Conservation (phyloP, 2,797 vertebrate species). For the Gymnothorax reevesii region DNA sequence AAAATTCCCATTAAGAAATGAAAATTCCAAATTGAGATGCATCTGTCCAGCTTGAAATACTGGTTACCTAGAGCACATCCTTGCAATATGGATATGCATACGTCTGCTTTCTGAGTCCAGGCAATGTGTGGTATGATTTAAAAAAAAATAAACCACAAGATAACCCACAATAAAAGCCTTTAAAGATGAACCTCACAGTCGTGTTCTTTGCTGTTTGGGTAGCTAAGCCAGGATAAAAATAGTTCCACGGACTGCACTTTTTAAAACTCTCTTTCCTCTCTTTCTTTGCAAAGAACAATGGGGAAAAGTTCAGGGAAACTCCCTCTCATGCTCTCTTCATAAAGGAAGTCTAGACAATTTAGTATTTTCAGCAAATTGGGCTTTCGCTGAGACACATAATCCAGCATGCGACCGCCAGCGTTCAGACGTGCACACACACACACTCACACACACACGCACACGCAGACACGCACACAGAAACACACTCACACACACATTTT, state of each 20-base stretch:
- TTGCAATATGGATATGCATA: slow-evolving; percentile 91
- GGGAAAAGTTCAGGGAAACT: slow-evolving; percentile 29
- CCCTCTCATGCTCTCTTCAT: slow-evolving; percentile 24
- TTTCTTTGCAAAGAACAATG: slow-evolving; percentile 39
- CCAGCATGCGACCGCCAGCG: neutral
- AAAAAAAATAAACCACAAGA: slow-evolving; percentile 64
- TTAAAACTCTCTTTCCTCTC: slow-evolving; percentile 58
- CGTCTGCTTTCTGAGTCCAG: slow-evolving; percentile 92
- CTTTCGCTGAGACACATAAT: neutral
- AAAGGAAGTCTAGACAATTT: slow-evolving; percentile 31
- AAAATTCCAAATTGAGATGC: slow-evolving; percentile 77
- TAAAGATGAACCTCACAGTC: slow-evolving; percentile 56
- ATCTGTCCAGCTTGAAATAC: slow-evolving; percentile 85
- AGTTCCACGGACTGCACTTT: slow-evolving; percentile 60
- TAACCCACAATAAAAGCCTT: slow-evolving; percentile 86
- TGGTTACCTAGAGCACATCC: slow-evolving; percentile 90
- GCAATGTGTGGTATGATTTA: slow-evolving; percentile 69
- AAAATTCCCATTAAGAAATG: slow-evolving; percentile 56
- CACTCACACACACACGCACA: slow-evolving; percentile 1
- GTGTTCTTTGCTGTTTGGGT: slow-evolving; percentile 50
- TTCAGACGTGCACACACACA: slow-evolving; percentile 2
- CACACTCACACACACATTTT: neutral
- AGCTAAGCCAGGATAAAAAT: slow-evolving; percentile 59
- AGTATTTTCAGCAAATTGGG: slow-evolving; percentile 29
- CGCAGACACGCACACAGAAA: neutral